Base-by-base conservation (phyloP, 2,113 vertebrate genomes). In the Ranitomeya imitator region DNA sequence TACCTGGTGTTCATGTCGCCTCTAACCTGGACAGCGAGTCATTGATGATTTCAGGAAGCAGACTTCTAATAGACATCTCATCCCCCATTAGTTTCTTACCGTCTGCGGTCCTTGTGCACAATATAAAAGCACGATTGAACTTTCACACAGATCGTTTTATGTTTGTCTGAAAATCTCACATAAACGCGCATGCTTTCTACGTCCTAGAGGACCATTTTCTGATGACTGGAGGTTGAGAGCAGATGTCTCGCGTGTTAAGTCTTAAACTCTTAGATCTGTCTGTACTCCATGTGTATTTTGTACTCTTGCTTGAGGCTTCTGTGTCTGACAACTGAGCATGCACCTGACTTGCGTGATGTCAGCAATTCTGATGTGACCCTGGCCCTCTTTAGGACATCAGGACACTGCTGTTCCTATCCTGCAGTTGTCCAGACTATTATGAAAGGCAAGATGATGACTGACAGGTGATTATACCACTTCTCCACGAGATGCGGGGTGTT, bases 161-260 rank as follows among this genome's bases (percentile, higher is more conserved):
- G 61, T 67, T 83, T 83, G 61, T 83, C 18, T 37, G 23, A 81
- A 12, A 37, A n/a, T 83, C 7, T 83, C 19, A 52, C 65, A 26
- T 71, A 65, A 54, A 55, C 37, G 4, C n/a, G 82, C 82, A 55
- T 71, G 82, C 51, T 84, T 84, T 69, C 26, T 26, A 21, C 18
- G 51, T 71, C 63, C 16, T 11, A 31, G 21, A 69, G 82, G 82
- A 84, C 65, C 82, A 84, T 69, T 54, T 67, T 69, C 9, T 83
- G 52, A 54, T 16, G 81, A 67, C 61, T 52, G 81, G 37, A 45
- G 60, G 31, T 52, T 83, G 52, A 52, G 60, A 21, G 23, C 61
- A 67, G 23, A 54, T 21, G 19, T 21, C 18, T 51, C 10, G 67
- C 45, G 79, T 37, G 31, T 82, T 31, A 79, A 57, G 59, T 82